phyloP scores from a whole-genome alignment of 2,888 invertebrate genomes.

The Agonopterix arenella region DNA sequence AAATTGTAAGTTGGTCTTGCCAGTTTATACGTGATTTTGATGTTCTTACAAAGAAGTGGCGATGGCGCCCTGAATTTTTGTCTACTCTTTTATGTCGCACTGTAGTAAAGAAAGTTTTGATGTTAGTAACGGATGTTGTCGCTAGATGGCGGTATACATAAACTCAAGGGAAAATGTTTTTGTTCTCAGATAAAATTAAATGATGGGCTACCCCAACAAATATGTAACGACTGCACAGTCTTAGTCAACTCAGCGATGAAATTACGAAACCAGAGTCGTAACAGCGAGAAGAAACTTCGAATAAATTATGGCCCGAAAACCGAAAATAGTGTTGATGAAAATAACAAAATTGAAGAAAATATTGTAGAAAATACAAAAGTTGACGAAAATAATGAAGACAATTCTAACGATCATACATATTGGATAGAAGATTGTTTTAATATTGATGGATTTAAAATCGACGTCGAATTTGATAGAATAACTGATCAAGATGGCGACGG shows the following conservation, averaged over 20 bases:
- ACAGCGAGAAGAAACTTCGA: slow-evolving; percentile 10
- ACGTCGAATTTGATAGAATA: slow-evolving; percentile 7
- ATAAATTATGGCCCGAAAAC: slow-evolving; percentile 1
- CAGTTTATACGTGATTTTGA: no score
- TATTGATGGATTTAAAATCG: slow-evolving; percentile 8
- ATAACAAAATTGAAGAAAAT: not conserved
- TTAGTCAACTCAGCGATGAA: slow-evolving; percentile 10
- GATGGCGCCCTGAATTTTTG: no score
- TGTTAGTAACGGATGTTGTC: no score
- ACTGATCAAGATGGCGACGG: slow-evolving; percentile 6
- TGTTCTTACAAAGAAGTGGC: no score
- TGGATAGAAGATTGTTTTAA: slow-evolving; percentile 4
- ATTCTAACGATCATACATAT: not conserved
- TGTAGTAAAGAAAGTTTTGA: no score
- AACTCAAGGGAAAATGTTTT: not conserved
- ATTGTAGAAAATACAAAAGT: no score
- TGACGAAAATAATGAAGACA: no score
- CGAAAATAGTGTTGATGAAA: not conserved
- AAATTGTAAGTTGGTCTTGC: no score
- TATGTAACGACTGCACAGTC: slow-evolving; percentile 13
- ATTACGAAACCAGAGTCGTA: slow-evolving; percentile 10
- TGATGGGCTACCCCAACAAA: slow-evolving; percentile 17
- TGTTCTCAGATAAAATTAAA: slow-evolving; percentile 11
- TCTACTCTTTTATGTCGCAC: no score
- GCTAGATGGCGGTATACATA: no score